Base-by-base conservation (phyloP, 1,140 invertebrate genomes). In the Procambarus clarkii region DNA sequence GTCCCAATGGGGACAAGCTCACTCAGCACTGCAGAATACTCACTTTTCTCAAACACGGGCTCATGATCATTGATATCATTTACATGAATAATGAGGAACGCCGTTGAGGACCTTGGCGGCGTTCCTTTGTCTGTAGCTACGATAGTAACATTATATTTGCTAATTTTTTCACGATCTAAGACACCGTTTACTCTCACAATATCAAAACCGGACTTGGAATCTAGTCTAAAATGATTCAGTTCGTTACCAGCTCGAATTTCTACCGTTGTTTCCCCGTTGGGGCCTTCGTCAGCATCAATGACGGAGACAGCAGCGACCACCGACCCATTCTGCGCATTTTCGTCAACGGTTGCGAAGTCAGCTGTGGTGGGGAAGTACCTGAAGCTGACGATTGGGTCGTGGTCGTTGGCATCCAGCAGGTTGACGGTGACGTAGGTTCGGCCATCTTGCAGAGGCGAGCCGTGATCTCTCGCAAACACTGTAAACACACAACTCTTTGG, bases 1-100 rank as follows among this genome's bases (percentile, higher is more conserved):
- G 97, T 98, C 2, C 98, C 98, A 34, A 97, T 95, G 0, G 97
- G 97, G 3, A 97, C 96, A 4, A 98, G 95, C 94, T 99, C 98
- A 93, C 97, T 97, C 8, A 99, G 95, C 2, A 98, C 96, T 0
- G 97, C 96, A 0, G 97, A 97, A 94, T 98, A 99, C 94, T 98
- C 97, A 87, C 97, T 98, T 94, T 98, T 98, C 94, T 98, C 97
- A 94, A 99, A 99, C 4, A 98, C 97, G 1, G 98, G 98, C 93
- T 98, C 97, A 94, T 98, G 98, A 94, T 99, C 98, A 95, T 99
- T 99, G 0, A 98, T 97, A 94, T 99, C 98, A 94, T 98, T 98
- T 0, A 99, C 97, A 93, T 97, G 96, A 94, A 99, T 98, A 34
- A 98, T 97, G 84, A 99, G 95, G 94, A 98, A 97, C 18, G 97